Evolutionary conservation across 2,113 vertebrate species (phyloP).

Genomic region (Brachypodius melanocephalos): DNA sequence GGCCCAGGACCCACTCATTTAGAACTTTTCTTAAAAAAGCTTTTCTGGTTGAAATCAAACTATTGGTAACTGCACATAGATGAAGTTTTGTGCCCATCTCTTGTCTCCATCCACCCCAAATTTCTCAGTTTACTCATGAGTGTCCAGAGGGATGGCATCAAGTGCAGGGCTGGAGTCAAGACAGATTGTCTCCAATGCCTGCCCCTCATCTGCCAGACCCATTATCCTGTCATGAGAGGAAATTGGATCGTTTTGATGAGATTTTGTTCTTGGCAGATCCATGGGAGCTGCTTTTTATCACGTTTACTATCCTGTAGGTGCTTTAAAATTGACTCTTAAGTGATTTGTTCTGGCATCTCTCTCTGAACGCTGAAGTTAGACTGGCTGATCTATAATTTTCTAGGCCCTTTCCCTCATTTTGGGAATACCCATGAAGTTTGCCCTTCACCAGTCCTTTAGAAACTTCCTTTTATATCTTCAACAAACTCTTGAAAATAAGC

Average conservation of each 20-base stretch:
- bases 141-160: not conserved
- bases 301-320: constrained; percentile 13
- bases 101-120: not conserved
- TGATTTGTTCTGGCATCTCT: not conserved
- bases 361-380: not conserved
- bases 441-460: not conserved
- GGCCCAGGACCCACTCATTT: not conserved
- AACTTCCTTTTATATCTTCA: not conserved
- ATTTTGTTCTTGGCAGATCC: constrained; percentile 36
- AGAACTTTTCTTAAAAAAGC: not conserved
- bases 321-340: constrained; percentile 13
- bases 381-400: not conserved
- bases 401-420: not conserved
- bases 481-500: not conserved
- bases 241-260: constrained; percentile 36
- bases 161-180: not conserved
- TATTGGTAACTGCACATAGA: not conserved
- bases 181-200: not conserved
- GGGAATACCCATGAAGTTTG: not conserved
- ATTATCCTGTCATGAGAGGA: not conserved
- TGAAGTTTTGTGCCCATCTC: not conserved
- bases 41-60: not conserved
- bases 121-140: not conserved
- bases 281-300: constrained; percentile 36
- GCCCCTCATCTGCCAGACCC: not conserved